Evolutionary conservation across 2,888 invertebrate genomes (phyloP), one percentile per base, ranked within the genome.

Genomic region (Apodemia mormo): DNA sequence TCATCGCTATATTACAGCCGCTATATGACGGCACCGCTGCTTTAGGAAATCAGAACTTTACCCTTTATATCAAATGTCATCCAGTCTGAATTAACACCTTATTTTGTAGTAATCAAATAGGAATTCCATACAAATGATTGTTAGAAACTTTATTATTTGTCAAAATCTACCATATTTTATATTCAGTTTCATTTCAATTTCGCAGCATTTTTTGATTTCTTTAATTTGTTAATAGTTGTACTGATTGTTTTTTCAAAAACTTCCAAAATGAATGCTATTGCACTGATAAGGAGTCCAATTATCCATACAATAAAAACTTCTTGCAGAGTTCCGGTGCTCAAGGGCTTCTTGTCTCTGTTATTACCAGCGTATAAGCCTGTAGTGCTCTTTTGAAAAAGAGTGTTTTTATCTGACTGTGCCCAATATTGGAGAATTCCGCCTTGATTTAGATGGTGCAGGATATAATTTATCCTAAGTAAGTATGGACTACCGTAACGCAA

Each of bases 401-500:
- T 79, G 14, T 80, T 82, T 68, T 89, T 86, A 71, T 92, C 89
- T 6, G 87, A 79, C 70, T 79, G 76, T 5, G 79, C 78, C 92
- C 92, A 93, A 72, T 89, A 85, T 2, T 87, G 81, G 7, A 93
- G 78, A 56, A 95, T 92, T 0, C 95, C 95, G 37, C 84, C 92
- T 82, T 95, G 94, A 68, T 90, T 88, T 0, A 94, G 79, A 69
- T 87, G 86, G 29, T 87, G 82, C 2, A 95, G 79, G 0, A 95
- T 82, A 14, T 82, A 83, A 73, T 94, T 87, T 5, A 95, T 67
- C 68, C 86, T 88, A 9, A 85, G 87, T 66, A 94, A 80, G 78
- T 94, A 95, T 0, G 95, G 94, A 45, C 95, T 94, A 1, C 95
- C 95, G 74, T 94, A 94, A n/a, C 92, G 89, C 10, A 94, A 82